A percentile compares a stretch with the other conserved stretches of the same genome.
phyloP scores from a whole-genome alignment of 1,140 invertebrate genomes.

The Dermatophagoides farinae region DNA sequence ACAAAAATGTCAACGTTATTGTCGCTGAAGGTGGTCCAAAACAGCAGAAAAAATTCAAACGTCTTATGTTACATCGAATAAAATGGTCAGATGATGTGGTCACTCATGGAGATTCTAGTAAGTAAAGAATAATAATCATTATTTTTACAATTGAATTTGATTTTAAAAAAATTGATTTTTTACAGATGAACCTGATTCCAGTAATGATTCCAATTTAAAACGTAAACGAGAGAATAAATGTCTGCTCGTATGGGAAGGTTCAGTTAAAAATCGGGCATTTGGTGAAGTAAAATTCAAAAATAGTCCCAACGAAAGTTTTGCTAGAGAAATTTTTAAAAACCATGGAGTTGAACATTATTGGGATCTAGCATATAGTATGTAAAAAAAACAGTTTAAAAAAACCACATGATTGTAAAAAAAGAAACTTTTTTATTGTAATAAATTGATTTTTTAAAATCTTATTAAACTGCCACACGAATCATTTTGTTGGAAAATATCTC shows the following conservation, averaged over 20 bases:
- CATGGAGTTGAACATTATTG: conserved; percentile 91
- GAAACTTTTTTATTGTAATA: too few relatives aligned
- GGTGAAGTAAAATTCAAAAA: conserved; percentile 85
- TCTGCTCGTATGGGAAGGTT: conserved; percentile 34
- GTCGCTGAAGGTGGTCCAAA: conserved; percentile 94
- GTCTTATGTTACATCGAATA: conserved; percentile 79
- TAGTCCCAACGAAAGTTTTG: conserved; percentile 80
- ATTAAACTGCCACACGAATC: conserved; percentile 35
- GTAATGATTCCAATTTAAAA: too few relatives aligned
- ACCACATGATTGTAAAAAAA: background rate
- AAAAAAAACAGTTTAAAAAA: conserved; percentile 29
- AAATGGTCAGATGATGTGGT: conserved; percentile 88
- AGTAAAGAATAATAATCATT: conserved; percentile 31
- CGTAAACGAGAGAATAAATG: conserved; percentile 19
- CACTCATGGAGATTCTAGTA: conserved; percentile 13
- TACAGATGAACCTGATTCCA: conserved; percentile 14
- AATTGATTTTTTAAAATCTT: background rate
- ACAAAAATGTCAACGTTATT: conserved; percentile 87
- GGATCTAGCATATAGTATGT: conserved; percentile 67
- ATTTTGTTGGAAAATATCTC: conserved; percentile 71
- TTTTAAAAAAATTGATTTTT: conserved; percentile 8
- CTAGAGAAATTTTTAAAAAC: conserved; percentile 83
- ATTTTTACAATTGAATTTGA: conserved; percentile 23
- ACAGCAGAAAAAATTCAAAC: conserved; percentile 85
- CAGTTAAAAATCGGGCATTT: conserved; percentile 62